Evolutionary conservation across 2,888 invertebrate species (phyloP).

Genomic region (Mactromeris polynyma): DNA sequence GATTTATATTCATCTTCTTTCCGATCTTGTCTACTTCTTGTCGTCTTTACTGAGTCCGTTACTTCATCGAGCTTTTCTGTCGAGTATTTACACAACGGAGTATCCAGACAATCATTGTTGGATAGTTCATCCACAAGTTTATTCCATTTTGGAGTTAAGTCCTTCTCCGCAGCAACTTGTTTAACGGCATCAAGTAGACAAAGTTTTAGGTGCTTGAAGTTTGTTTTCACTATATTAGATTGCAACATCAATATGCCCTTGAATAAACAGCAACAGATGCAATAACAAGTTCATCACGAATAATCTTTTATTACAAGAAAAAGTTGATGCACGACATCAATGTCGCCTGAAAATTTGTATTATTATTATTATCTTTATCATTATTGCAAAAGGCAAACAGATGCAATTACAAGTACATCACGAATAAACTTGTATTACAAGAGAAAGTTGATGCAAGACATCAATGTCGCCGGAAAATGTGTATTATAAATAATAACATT

Average conservation of each 20-base stretch:
- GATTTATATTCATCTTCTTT: not conserved
- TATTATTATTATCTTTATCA: no score
- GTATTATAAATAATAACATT: no score
- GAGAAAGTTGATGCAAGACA: no score
- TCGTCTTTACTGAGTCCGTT: not conserved
- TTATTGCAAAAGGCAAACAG: no score
- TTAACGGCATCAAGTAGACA: not conserved
- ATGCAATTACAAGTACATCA: no score
- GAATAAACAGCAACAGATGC: not conserved
- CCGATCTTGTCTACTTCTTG: not conserved
- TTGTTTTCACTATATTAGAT: not conserved
- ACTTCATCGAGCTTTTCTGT: not conserved
- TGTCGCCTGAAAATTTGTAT: no score
- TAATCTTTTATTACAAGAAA: no score
- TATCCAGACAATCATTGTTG: not conserved
- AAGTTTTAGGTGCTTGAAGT: not conserved
- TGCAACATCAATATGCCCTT: not conserved
- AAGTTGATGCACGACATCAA: no score
- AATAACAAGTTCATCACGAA: no score
- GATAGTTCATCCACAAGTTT: not conserved
- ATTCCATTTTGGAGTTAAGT: not conserved
- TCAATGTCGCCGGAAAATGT: no score
- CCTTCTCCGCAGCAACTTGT: not conserved
- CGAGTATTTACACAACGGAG: not conserved
- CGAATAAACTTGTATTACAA: no score